Percentiles rank a stretch among this genome's conserved stretches.
Conservation (phyloP, 2,797 vertebrate genomes). For the Arvicola amphibius region DNA sequence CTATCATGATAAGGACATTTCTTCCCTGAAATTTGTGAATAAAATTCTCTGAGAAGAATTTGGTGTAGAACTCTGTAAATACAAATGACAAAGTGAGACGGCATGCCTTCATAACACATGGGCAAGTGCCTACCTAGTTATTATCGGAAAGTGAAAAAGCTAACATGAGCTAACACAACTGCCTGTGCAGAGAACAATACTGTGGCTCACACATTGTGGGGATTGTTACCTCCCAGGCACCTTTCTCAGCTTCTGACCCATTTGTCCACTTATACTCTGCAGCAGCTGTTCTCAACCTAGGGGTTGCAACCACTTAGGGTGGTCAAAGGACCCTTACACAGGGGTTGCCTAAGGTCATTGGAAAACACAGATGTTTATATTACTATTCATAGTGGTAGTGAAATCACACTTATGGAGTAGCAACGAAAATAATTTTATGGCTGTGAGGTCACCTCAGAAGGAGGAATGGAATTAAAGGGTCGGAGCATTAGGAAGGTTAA, state of each 20-base stretch:
- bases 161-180: neutral
- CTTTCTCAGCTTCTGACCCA: neutral
- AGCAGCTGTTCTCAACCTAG: neutral
- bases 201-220: neutral
- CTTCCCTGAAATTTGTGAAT: neutral
- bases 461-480: neutral
- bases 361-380: neutral
- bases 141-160: neutral
- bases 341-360: neutral
- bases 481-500: neutral
- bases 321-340: neutral
- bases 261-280: neutral
- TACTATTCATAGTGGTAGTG: too few species aligned
- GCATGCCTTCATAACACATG: neutral
- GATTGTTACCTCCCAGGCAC: too few species aligned
- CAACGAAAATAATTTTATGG: neutral
- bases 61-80: neutral
- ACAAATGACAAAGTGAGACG: neutral
- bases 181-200: neutral
- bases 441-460: accelerated
- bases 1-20: neutral
- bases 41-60: neutral
- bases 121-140: neutral
- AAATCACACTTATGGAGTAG: neutral
- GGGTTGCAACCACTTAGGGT: neutral